These are phyloP conservation scores for Eristalis intricaria DNA, from an alignment of 2,888 invertebrate genomes.

Conservation along the genomic window DNA sequence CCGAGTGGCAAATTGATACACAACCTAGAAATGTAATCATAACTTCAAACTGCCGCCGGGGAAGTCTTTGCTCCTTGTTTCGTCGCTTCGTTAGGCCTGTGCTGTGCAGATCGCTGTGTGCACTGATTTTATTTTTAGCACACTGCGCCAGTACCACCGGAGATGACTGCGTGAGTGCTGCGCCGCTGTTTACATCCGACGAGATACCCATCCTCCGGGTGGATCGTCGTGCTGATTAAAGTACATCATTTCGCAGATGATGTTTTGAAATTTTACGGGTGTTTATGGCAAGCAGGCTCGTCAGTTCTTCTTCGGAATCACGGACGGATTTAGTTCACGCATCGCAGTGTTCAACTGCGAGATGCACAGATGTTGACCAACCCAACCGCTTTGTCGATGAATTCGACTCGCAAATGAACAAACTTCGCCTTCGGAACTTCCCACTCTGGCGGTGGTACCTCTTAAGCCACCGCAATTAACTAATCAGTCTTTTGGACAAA, in stretches of 20 bases:
- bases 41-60: slow-evolving; percentile 23
- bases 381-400: neutral
- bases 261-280: neutral
- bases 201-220: slow-evolving; percentile 1
- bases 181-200: neutral
- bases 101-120: neutral
- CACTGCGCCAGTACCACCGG: neutral
- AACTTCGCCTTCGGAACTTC: slow-evolving; percentile 38
- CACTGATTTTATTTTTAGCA: neutral
- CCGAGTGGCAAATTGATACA: slow-evolving; percentile 48
- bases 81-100: neutral
- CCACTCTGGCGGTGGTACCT: slow-evolving; percentile 19
- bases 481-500: slow-evolving; percentile 28
- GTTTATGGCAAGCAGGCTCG: neutral
- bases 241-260: slow-evolving; percentile 22
- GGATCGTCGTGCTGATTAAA: slow-evolving; percentile 4
- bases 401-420: slow-evolving; percentile 4
- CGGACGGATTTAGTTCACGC: neutral
- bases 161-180: neutral
- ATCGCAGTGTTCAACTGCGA: neutral
- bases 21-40: slow-evolving; percentile 11
- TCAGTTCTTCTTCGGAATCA: neutral
- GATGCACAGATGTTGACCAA: neutral
- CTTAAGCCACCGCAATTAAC: slow-evolving; percentile 27
- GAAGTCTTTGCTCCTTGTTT: slow-evolving; percentile 26